A percentile compares a stretch with the other conserved stretches of the same genome.
Conservation (phyloP, 2,888 invertebrate species). For the Eudasyphora cyanicolor region DNA sequence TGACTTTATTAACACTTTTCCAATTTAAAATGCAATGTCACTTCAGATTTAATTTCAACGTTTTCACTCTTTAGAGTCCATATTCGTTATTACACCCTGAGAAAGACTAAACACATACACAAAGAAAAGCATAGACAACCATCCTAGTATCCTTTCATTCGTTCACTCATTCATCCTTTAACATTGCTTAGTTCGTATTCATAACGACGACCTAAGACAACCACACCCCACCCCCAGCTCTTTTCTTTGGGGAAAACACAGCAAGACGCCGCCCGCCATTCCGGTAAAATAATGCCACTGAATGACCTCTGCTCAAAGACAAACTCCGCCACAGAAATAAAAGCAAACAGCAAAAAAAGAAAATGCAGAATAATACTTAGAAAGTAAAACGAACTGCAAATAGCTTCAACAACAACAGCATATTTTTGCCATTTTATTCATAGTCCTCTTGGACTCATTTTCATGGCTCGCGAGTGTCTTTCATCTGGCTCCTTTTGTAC, state of each 20-base stretch:
- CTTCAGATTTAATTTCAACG: conserved; percentile 1
- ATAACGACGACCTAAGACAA: neutral
- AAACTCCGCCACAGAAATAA: conserved; percentile 29
- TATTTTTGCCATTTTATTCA: conserved; percentile 16
- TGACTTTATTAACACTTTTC: conserved; percentile 30
- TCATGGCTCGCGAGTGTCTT: no score
- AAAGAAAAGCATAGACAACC: neutral
- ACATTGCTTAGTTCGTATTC: neutral
- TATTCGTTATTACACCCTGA: neutral
- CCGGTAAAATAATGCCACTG: neutral
- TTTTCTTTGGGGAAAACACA: neutral
- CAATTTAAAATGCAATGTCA: conserved; percentile 31
- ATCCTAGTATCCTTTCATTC: neutral
- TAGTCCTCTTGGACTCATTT: conserved; percentile 5
- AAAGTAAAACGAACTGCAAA: conserved; percentile 11
- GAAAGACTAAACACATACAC: neutral
- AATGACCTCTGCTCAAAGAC: conserved; percentile 57
- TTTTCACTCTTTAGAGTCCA: conserved; percentile 5
- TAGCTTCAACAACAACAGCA: neutral
- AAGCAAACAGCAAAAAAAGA: no score
- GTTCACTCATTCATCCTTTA: neutral
- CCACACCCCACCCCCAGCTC: no score
- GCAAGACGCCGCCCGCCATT: neutral
- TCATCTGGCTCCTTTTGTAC: no score
- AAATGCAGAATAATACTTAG: neutral